A percentile compares a stretch with the other conserved stretches of the same genome.
Evolutionary conservation across 2,113 vertebrate species (phyloP).

Genomic region (Xyliphius kryptos): DNA sequence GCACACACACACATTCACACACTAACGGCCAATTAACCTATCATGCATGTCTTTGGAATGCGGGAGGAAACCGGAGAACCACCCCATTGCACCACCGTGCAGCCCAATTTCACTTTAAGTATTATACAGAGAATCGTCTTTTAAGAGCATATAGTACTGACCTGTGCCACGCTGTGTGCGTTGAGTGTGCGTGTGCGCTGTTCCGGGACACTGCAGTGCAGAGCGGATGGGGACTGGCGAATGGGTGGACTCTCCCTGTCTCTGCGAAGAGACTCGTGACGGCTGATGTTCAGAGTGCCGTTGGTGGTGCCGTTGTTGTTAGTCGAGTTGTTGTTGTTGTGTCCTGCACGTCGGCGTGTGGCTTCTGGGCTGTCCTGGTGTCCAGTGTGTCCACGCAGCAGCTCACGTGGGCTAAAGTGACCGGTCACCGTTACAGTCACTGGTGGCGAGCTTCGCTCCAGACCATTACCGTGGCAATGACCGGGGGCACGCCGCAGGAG

Average conservation of each 20-base stretch:
- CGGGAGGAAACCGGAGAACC: too few species aligned
- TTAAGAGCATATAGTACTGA: conserved; percentile 44
- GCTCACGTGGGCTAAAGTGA: conserved; percentile 81
- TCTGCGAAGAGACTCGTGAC: conserved; percentile 81
- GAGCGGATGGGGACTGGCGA: conserved; percentile 81
- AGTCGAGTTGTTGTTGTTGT: too few species aligned
- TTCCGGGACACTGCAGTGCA: conserved; percentile 76
- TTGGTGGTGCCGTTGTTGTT: conserved; percentile 59
- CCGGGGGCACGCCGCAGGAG: conserved; percentile 79
- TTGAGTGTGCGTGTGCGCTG: conserved; percentile 75
- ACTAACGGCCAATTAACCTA: too few species aligned
- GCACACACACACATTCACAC: too few species aligned
- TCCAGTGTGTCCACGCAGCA: conserved; percentile 77
- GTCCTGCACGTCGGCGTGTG: conserved; percentile 59
- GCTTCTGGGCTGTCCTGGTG: conserved; percentile 84
- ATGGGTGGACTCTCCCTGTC: conserved; percentile 81
- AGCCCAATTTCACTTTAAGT: too few species aligned
- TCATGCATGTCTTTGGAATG: too few species aligned
- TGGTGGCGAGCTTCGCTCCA: conserved; percentile 82
- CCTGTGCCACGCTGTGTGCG: conserved; percentile 87
- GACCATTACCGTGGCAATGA: conserved; percentile 72
- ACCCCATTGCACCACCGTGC: too few species aligned
- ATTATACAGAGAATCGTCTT: too few species aligned
- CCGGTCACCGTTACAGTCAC: conserved; percentile 75
- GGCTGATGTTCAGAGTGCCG: conserved; percentile 79